phyloP scores from a whole-genome alignment of 2,888 invertebrate genomes.

The Seira musarum region DNA sequence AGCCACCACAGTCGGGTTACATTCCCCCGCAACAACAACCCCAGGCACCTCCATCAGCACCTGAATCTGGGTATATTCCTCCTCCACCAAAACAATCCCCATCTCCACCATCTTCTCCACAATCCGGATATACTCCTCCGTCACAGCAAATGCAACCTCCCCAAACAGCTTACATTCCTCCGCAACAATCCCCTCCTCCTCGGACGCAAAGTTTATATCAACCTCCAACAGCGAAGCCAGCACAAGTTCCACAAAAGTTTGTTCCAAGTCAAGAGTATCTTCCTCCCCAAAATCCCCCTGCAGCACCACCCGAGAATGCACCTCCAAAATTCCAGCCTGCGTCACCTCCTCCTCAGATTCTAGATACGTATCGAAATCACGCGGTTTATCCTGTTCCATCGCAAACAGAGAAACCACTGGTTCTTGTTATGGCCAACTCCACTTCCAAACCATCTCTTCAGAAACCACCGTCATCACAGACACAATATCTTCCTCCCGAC shows the following conservation, averaged over 20 bases:
- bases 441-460: background rate
- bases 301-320: background rate
- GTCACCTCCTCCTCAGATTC: constrained; percentile 7
- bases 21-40: constrained; percentile 14
- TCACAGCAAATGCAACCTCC: too few relatives aligned
- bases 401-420: constrained; percentile 9
- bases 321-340: constrained; percentile 10
- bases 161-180: background rate
- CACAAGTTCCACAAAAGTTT: background rate
- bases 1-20: background rate
- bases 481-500: constrained; percentile 12
- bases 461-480: background rate
- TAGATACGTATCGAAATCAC: constrained; percentile 22
- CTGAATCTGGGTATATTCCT: background rate
- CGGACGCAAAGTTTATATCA: background rate
- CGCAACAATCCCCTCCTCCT: background rate
- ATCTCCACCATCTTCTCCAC: constrained; percentile 9
- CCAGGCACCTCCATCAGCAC: background rate
- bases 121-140: background rate
- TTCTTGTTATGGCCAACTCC: constrained; percentile 20
- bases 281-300: background rate
- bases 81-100: background rate
- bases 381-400: constrained; percentile 17
- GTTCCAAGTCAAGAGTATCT: constrained; percentile 22
- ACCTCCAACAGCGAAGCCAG: too few relatives aligned